A percentile compares a stretch with the other conserved stretches of the same genome.
Evolutionary conservation across 1,140 invertebrate species (phyloP).

Genomic region (Panagrolaimus sp.): DNA sequence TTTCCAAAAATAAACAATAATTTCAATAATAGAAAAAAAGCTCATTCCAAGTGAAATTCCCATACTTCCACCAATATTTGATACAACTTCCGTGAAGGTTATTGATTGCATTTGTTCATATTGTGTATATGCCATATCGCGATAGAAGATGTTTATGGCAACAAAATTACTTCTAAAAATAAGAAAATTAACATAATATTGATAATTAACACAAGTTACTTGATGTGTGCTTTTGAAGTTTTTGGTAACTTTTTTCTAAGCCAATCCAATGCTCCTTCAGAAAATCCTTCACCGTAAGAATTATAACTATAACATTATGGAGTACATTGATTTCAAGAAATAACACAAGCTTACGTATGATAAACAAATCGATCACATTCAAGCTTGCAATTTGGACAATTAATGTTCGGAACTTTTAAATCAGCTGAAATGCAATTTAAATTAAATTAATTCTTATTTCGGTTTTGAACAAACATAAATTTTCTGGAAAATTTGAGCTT

Average conservation of each 20-base stretch:
- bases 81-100: slow-evolving; percentile 43
- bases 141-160: slow-evolving; percentile 55
- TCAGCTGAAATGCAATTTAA: too few relatives aligned
- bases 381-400: slow-evolving; percentile 43
- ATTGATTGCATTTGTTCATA: slow-evolving; percentile 53
- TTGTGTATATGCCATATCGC: slow-evolving; percentile 56
- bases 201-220: background rate
- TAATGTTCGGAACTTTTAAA: slow-evolving; percentile 17
- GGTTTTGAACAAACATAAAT: too few relatives aligned
- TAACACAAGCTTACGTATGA: slow-evolving; percentile 33
- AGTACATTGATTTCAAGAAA: too few relatives aligned
- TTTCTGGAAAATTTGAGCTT: slow-evolving; percentile 5
- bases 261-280: slow-evolving; percentile 19
- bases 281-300: slow-evolving; percentile 32
- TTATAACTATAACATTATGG: slow-evolving; percentile 6
- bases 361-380: slow-evolving; percentile 54
- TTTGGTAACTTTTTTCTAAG: slow-evolving; percentile 6
- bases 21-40: slow-evolving; percentile 47
- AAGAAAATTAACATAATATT: too few relatives aligned
- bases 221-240: background rate
- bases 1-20: slow-evolving; percentile 49
- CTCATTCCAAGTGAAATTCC: slow-evolving; percentile 58
- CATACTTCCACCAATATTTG: slow-evolving; percentile 58
- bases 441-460: too few relatives aligned
- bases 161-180: slow-evolving; percentile 43